Evolutionary conservation across 2,888 invertebrate species (phyloP), one percentile per base, ranked within the genome.

Genomic region (Rapana venosa): DNA sequence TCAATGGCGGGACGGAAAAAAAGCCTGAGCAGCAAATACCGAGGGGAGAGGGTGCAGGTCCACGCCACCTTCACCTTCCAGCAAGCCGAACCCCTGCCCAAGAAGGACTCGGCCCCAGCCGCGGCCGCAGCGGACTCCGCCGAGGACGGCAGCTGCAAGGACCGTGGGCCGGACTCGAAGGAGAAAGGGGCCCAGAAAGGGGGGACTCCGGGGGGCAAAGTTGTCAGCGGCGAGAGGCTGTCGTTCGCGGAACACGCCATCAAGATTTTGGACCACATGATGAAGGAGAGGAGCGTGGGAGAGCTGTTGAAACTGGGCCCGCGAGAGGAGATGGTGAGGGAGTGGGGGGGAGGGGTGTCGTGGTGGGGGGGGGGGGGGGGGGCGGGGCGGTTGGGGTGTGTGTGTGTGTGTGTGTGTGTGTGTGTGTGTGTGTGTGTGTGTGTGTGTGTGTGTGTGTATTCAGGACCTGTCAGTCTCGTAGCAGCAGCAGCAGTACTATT

Each of bases 281-380:
- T 89, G 84, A 89, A 36, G 58, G 89, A 89, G 32, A 84, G 61
- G n/a, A 56, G 70, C 47, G 89, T 85, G 11, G 35, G 74, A 17
- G 89, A 89, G 47, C 70, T 84, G 32, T 74, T 85, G 17, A 84
- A 70, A 22, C 85, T 85, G 20, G 89, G 85, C 1, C 85, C 89
- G 22, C 61, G 89, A 20, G 85, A 89, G 26, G 89, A 89, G 66
- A 89, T 89, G 89, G 89, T 85, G 35, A 85, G 89, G n/a, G n/a
- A n/a, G 32, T 35, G 61, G 26, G 13, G 56, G 8, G 15, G 30
- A 6, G 56, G 17, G n/a, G 0, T 58, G n/a, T 26, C 0, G 56
- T n/a, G 15, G 84, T 84, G 84, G 15, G 56, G 56, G 84, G 5
- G 56, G 13, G 20, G 74, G 13, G 17, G 32, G 30, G 32, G 13